Evolutionary conservation across 2,888 invertebrate genomes (phyloP), one percentile per base, ranked within the genome.

Genomic region (Epirrhoe alternata): DNA sequence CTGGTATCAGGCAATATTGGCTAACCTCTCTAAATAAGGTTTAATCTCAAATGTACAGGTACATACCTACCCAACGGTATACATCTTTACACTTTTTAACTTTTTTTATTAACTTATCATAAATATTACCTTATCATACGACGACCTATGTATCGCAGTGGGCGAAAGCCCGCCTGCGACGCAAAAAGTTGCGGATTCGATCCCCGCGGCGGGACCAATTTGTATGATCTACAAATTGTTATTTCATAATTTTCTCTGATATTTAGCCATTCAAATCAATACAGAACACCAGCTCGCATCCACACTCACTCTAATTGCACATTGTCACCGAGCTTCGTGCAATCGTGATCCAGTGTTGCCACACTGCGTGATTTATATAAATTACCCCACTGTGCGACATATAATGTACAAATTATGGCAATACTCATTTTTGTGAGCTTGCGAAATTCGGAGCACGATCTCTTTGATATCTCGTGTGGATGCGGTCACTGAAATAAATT

Each of bases 311-410:
- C 86, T 88, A 88, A 89, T 88, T 87, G 87, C 80, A 75, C 83
- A 84, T 87, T 89, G 88, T 89, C 80, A 77, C 78, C 74, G 72
- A 77, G 61, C 81, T 51, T 86, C 89, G 87, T 88, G 90, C 84
- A 79, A 76, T 84, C 88, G 89, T 88, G 90, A 87, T 75, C 74
- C 70, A 50, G 73, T 81, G 83, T 81, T 79, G 87, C 86, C 82
- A 84, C 81, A 80, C 79, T 74, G 78, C 76, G 81, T 84, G 85
- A 85, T 86, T 86, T 87, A 86, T 86, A 85, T 85, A 86, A 86
- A 87, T 86, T 85, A 84, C 81, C 75, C 75, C 74, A 77, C 79
- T 81, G 79, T 81, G 82, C 77, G 80, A 81, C 80, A 84, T 84
- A 84, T 84, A 82, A 81, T 78, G 79, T 76, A 83, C 83, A 83